Evolutionary conservation across 2,888 invertebrate species (phyloP).

Genomic region (Lottia gigantea): DNA sequence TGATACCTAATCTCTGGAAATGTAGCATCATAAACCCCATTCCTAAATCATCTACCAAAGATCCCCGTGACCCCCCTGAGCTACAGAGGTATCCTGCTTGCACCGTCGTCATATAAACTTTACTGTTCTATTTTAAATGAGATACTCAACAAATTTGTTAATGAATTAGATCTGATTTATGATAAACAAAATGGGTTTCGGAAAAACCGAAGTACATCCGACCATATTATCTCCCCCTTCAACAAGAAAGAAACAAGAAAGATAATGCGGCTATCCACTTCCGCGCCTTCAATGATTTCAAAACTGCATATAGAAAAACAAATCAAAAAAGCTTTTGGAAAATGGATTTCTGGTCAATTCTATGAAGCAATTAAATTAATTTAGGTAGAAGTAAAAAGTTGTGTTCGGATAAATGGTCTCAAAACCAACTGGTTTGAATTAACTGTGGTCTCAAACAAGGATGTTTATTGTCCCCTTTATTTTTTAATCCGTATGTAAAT

Average conservation of each 20-base stretch:
- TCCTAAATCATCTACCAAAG: constrained; percentile 24
- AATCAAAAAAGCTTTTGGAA: not conserved
- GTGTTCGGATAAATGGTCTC: constrained; percentile 1
- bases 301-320: not conserved
- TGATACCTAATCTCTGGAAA: constrained; percentile 21
- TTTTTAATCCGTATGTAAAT: constrained; percentile 31
- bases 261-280: too few species aligned
- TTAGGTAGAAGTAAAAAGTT: constrained; percentile 9
- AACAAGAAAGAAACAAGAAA: too few species aligned
- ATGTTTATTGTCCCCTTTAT: constrained; percentile 30
- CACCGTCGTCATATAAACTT: constrained; percentile 27
- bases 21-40: constrained; percentile 25
- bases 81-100: constrained; percentile 26
- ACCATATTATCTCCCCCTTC: constrained; percentile 23
- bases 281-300: constrained; percentile 14
- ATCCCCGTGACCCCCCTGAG: constrained; percentile 20
- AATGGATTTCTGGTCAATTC: not conserved
- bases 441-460: constrained; percentile 14
- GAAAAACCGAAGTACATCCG: constrained; percentile 23
- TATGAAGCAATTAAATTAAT: not conserved
- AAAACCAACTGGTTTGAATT: not conserved
- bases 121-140: constrained; percentile 28
- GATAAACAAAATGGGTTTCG: constrained; percentile 31
- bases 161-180: constrained; percentile 14
- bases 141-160: constrained; percentile 18